Evolutionary conservation across 2,797 vertebrate genomes (phyloP), one percentile per base, ranked within the genome.

Genomic region (Hirundo rustica): DNA sequence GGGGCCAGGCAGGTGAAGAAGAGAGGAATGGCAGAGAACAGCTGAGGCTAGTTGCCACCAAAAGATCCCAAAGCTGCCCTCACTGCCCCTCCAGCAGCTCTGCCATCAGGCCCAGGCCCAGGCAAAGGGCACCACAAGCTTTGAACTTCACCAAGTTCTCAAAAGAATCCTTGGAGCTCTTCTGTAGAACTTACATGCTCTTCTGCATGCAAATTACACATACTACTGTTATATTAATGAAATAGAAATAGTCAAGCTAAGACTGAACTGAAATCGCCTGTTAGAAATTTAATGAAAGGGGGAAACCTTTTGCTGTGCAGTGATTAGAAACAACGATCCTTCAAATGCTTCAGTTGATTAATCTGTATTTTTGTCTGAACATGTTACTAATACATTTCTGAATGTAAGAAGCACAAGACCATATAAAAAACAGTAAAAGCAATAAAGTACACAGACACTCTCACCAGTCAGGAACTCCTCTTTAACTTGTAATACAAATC

Each of bases 61-160:
- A 3, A 17, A 36, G 19, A n/a, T 30, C 27, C 23, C 32, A 25
- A 36, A 51, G n/a, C 5, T 64, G 38, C 48, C 27, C 21, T 42
- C 3, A 1, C 15, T 57, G 40, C 48, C 19, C 15, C 16, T 32
- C 18, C 42, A 5, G 26, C 1, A 15, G 29, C 51, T 6, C 0
- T 2, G 21, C 3, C 47, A 36, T 9, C 8, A 8, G 32, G n/a
- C 12, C 9, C 8, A 8, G 32, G n/a, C 12, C 5, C 32, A 4
- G 15, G 48, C 30, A 34, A 48, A 53, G 45, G 3, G 1, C 6
- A 10, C 2, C 26, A 5, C 26, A 42, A 42, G 19, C 8, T 29
- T 18, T 26, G 2, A 27, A 13, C 8, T 13, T 44, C 47, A 53
- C 12, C 38, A 8, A 13, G 22, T 9, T 4, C 57, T 34, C 3